Base-by-base conservation (phyloP, 2,113 vertebrate species). In the Pagrus major region DNA sequence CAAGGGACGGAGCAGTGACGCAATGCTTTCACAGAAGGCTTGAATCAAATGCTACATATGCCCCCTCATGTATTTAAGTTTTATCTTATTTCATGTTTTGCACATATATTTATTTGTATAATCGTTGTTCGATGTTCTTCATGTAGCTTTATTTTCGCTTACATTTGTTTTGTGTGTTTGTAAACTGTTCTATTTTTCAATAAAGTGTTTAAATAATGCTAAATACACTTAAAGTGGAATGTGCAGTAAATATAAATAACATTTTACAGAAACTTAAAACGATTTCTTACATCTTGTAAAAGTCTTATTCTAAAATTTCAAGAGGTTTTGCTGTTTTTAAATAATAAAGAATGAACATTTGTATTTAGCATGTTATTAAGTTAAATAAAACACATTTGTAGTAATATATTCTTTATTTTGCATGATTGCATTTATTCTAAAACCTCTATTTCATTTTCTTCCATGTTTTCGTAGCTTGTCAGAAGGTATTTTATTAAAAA, bases 1-100 rank as follows among this genome's bases (percentile, higher is more conserved):
- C 8, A 6, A 20, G 12, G 9, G 1, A 29, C 0, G 9, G 21
- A 9, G 1, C 23, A 1, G 51, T 79, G 87, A 89, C 67, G 85
- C 73, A 81, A 52, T 42, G 52, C 11, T 21, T n/a, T 20, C 20
- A 1, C 5, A 8, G 20, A n/a, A n/a, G 0, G 46, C 7, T 18
- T 44, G 44, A 7, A 41, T 16, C 15, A 21, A 7, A 10, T 9
- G 47, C n/a, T 9, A 39, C 3, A 29, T 20, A 18, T 23, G 18
- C 7, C 33, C 33, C 33, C 9, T 39, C 10, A 39, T 39, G 39
- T 39, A 12, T 39, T 15, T 42, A 10, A 39, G 9, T 39, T 39
- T 39, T 7, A 35, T 7, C 33, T 35, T 35, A n/a, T n/a, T n/a
- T n/a, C n/a, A 39, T 39, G 5, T 39, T 35, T 35, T 35, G n/a